Evolutionary conservation across 2,888 invertebrate genomes (phyloP).

Genomic region (Lasiommata megera): DNA sequence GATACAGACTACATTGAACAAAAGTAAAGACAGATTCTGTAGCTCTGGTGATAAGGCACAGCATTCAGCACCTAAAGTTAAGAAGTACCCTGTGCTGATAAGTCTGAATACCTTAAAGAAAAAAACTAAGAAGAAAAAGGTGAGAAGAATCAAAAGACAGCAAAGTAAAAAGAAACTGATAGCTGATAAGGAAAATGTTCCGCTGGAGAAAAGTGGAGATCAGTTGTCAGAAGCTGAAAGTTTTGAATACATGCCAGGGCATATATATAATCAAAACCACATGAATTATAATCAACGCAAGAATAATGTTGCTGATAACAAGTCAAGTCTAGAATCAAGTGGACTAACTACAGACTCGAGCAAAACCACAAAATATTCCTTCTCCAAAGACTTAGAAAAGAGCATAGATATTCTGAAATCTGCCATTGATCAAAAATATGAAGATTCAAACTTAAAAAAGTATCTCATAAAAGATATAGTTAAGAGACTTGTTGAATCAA

Average conservation of each 20-base stretch:
- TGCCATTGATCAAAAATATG: slow-evolving; percentile 81
- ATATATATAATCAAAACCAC: slow-evolving; percentile 80
- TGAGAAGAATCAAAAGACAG: slow-evolving; percentile 46
- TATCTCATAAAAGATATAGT: slow-evolving; percentile 84
- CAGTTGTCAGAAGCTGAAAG: slow-evolving; percentile 83
- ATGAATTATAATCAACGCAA: slow-evolving; percentile 44
- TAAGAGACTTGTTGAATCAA: slow-evolving; percentile 80
- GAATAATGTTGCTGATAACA: slow-evolving; percentile 54
- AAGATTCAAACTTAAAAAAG: slow-evolving; percentile 82
- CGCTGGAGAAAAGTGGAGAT: slow-evolving; percentile 55
- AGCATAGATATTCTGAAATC: slow-evolving; percentile 82
- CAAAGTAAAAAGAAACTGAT: slow-evolving; percentile 40
- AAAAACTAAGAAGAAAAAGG: slow-evolving; percentile 51
- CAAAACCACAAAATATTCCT: slow-evolving; percentile 61
- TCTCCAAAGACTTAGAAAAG: slow-evolving; percentile 83
- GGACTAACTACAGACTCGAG: slow-evolving; percentile 66
- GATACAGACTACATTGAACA: slow-evolving; percentile 61
- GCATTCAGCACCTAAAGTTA: slow-evolving; percentile 25
- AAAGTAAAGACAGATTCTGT: slow-evolving; percentile 38
- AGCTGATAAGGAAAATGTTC: slow-evolving; percentile 42
- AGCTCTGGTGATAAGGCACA: slow-evolving; percentile 29
- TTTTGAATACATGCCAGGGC: slow-evolving; percentile 84
- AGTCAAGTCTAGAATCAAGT: slow-evolving; percentile 73
- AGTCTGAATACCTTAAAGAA: slow-evolving; percentile 61
- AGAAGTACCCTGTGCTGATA: slow-evolving; percentile 58